phyloP scores from a whole-genome alignment of 2,113 vertebrate genomes.

The Acanthisitta chloris region DNA sequence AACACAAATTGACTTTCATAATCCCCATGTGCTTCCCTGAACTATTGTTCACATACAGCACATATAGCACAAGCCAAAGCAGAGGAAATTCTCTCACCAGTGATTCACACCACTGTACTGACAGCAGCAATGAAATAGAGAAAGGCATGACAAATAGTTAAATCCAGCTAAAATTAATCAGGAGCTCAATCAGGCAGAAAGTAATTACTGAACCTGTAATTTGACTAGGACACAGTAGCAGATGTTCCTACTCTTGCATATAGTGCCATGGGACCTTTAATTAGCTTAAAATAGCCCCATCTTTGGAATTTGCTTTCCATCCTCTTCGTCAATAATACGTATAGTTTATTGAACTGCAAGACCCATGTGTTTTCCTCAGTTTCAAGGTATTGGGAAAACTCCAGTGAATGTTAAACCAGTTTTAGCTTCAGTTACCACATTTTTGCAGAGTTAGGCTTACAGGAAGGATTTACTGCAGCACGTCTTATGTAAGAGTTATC shows the following conservation, averaged over 20 bases:
- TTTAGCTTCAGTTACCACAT: neutral
- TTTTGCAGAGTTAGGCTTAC: neutral
- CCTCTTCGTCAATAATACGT: conserved; percentile 6
- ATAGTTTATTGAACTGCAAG: conserved; percentile 5
- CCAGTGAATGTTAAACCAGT: neutral
- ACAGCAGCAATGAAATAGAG: neutral
- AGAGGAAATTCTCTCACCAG: neutral
- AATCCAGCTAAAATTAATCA: conserved; percentile 38
- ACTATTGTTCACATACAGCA: neutral
- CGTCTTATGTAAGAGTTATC: neutral
- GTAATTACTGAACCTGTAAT: conserved; percentile 48
- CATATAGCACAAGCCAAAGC: neutral
- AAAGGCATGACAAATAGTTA: neutral
- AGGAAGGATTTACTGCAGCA: neutral
- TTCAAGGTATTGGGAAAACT: neutral
- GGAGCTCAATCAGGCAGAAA: conserved; percentile 43
- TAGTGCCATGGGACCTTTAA: conserved; percentile 26
- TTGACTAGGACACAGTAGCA: conserved; percentile 34
- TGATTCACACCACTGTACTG: neutral
- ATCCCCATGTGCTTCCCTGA: neutral
- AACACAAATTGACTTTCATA: neutral
- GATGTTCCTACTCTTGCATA: conserved; percentile 34
- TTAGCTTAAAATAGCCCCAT: conserved; percentile 27
- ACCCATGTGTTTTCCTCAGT: neutral
- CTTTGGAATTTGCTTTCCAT: conserved; percentile 18